Base-by-base conservation (phyloP, 2,113 vertebrate genomes). In the Pungitius pungitius region DNA sequence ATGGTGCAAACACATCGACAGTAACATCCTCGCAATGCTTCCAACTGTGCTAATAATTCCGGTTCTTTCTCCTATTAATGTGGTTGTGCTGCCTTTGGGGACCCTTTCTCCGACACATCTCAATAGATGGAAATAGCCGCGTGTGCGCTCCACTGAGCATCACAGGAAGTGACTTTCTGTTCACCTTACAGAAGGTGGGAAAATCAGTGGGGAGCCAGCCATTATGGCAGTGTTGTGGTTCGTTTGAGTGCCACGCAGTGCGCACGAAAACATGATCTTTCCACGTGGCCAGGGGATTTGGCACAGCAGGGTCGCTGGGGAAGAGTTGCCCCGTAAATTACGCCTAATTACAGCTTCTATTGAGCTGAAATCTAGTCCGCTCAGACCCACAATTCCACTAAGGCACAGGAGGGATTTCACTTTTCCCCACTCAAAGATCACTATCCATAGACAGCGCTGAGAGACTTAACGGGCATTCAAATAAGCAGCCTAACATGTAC, bases 341-440 rank as follows among this genome's bases (percentile, higher is more conserved):
- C 88, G 77, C 88, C 91, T 94, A 93, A 94, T 94, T 94, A 93
- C 93, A 87, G 91, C 81, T 84, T 85, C 88, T 84, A 87, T 84
- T 81, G 89, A 92, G 90, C 86, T 75, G 81, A 86, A 86, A 86
- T 89, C 69, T 73, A 84, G 87, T 73, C 80, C 78, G 84, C 76
- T 83, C 70, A 70, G 66, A 75, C 87, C 79, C 83, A 77, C 78
- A 65, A 75, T 88, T 82, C 78, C 78, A 69, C 64, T 47, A 81
- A 92, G 75, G 85, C 82, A 78, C 81, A 60, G 54, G 75, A 63
- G 87, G 78, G 79, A 86, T 85, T 88, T 86, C 78, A 80, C 79
- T 84, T 67, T 73, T 55, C 37, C 80, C 59, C 78, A 81, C 58
- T 85, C 86, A 81, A 78, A 80, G 74, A 58, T 62, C 69, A 75